A percentile compares a stretch with the other conserved stretches of the same genome.
Evolutionary conservation across 1,140 invertebrate genomes (phyloP).

Genomic region (Neodiprion fabricii): DNA sequence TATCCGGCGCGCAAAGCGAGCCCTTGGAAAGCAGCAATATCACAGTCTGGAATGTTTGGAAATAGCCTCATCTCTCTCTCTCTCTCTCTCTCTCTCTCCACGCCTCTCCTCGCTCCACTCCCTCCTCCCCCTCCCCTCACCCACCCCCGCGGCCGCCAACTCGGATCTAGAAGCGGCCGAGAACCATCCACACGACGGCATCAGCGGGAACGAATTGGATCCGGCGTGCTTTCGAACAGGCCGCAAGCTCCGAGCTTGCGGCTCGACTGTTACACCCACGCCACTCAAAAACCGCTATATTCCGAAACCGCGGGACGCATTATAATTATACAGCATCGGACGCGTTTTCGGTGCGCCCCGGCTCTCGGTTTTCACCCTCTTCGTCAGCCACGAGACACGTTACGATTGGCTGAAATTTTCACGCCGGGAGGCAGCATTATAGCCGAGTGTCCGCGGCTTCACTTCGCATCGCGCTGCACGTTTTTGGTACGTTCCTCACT

Average conservation of each 20-base stretch:
- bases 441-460: slow-evolving; percentile 21
- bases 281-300: neutral
- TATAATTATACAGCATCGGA: neutral
- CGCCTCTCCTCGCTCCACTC: neutral
- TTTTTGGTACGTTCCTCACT: neutral
- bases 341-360: neutral
- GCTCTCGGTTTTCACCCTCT: neutral
- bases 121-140: neutral
- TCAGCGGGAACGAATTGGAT: neutral
- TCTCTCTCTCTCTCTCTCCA: neutral
- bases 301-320: neutral
- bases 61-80: slow-evolving; percentile 35
- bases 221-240: neutral
- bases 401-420: slow-evolving; percentile 38
- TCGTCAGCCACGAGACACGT: neutral
- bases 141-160: neutral
- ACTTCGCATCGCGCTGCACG: neutral
- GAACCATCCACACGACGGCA: neutral
- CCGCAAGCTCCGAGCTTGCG: too few species aligned
- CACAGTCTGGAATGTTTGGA: slow-evolving; percentile 49
- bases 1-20: neutral
- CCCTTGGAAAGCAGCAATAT: slow-evolving; percentile 49
- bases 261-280: neutral
- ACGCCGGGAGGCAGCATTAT: slow-evolving; percentile 40
- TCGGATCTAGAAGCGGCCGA: neutral